Evolutionary conservation across 1,140 invertebrate genomes (phyloP), one percentile per base, ranked within the genome.

Genomic region (Zeugodacus cucurbitae): DNA sequence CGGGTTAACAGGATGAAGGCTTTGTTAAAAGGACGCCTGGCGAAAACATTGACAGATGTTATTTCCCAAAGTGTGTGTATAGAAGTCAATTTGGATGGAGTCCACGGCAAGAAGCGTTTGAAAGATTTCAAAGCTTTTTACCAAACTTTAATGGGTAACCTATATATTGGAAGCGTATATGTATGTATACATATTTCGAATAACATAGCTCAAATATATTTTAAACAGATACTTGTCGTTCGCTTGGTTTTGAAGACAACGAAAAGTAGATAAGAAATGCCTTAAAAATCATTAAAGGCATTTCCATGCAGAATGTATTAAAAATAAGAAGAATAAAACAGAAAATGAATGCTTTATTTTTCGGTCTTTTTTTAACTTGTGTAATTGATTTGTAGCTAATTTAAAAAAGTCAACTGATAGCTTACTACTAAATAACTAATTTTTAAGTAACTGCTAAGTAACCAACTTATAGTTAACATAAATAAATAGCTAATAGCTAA

Each of bases 181-280:
- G 57, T 86, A 26, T 29, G 57, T 86, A 26, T 29, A n/a, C 22
- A 10, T 57, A n/a, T 26, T 82, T 34, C 48, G 1, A 34, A 74
- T 17, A 74, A n/a, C 41, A 10, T 57, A n/a, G 20, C 37, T 34
- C 48, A 11, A 32, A 82, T 86, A 54, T 57, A 44, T 86, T 86
- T 86, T 86, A 86, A 86, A 86, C n/a, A 86, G 48, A 57, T 86
- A 44, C 82, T 57, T 54, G 41, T 48, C 41, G 78, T 41, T 85
- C 78, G 3, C 41, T 85, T 44, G 78, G 78, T 29, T 44, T 48
- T 44, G 20, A 48, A 22, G 78, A 82, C 22, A 22, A 14, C 14
- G 78, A 82, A 82, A 44, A 22, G 7, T n/a, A 85, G 37, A 44
- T 85, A 85, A 17, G 8, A 1, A 48, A 85, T 44, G 1, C 41